Base-by-base conservation (phyloP, 2,888 invertebrate species). In the Drosophila birchii region DNA sequence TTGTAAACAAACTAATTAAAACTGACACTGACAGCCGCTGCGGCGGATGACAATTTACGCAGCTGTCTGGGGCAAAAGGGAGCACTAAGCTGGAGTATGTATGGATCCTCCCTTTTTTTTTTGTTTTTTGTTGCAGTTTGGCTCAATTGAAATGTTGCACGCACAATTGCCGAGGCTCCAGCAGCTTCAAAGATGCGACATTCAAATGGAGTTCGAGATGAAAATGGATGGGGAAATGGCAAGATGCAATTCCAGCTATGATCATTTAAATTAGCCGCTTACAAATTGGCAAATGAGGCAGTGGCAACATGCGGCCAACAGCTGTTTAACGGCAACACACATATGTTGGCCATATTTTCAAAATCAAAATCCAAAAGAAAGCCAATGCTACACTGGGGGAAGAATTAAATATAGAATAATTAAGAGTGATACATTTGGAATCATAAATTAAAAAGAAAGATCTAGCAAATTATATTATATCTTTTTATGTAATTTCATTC, bases 41-140 rank as follows among this genome's bases (percentile, higher is more conserved):
- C 89, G 78, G 89, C 88, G 88, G 88, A 88, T 88, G 88, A 86
- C 89, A 86, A 88, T 86, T 89, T 88, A 88, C 86, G 89, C 89
- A 89, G 81, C 63, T 67, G 41, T 57, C 23, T 54, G 39, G 78
- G 39, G 34, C 20, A 39, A 38, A 47, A 47, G 54, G 34, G 60
- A 64, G 68, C 69, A 75, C 76, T 88, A 47, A 88, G 75, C 70
- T 80, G 69, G 78, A 49, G 32, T 32, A 7, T 32, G 32, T 29
- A 29, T 29, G 47, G n/a, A 29, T 47, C 47, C 54, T 43, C 47
- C 26, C 14, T 12, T 11, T 43, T 55, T 20, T 9, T 68, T 68
- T 39, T 36, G 14, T 43, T 23, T 14, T 63, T 16, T 20, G 47
- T 71, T 69, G 85, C 79, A 74, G 59, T 77, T 70, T 59, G 75